A percentile compares a stretch with the other conserved stretches of the same genome.
These are phyloP conservation scores for Poeciliopsis prolifica DNA, from an alignment of 2,113 vertebrate genomes.

Conservation along the genomic window DNA sequence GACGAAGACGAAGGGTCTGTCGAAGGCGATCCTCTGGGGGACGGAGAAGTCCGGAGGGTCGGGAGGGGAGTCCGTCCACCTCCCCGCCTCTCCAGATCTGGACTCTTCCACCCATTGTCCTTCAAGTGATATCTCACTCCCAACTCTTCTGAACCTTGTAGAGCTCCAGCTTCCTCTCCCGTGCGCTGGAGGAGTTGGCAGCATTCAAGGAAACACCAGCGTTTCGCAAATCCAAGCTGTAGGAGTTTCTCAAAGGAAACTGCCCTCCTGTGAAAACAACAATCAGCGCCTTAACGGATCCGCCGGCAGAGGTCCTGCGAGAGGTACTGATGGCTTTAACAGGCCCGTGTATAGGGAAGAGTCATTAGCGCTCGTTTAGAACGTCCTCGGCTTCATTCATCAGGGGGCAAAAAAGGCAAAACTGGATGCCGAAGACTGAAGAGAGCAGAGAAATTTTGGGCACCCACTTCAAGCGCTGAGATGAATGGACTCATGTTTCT, in stretches of 20 bases:
- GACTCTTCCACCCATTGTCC: slow-evolving; percentile 66
- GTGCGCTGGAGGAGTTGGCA: slow-evolving; percentile 14
- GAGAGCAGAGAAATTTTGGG: not conserved
- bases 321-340: slow-evolving; percentile 13
- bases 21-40: slow-evolving; percentile 54
- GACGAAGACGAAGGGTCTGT: slow-evolving; percentile 70
- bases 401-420: slow-evolving; percentile 23
- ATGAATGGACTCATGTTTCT: not conserved
- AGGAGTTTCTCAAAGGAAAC: slow-evolving; percentile 44
- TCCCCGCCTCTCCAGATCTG: slow-evolving; percentile 58
- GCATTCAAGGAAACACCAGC: not conserved
- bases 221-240: slow-evolving; percentile 13
- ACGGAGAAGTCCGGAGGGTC: not conserved
- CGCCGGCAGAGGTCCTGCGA: slow-evolving; percentile 39
- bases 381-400: slow-evolving; percentile 53
- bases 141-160: slow-evolving; percentile 14
- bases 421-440: slow-evolving; percentile 8
- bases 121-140: not conserved
- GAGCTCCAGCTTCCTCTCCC: not conserved
- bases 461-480: not conserved
- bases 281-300: slow-evolving; percentile 55
- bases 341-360: slow-evolving; percentile 37
- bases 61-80: not conserved
- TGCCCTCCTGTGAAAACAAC: slow-evolving; percentile 58
- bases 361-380: slow-evolving; percentile 65